Base-by-base conservation (phyloP, 2,888 invertebrate species). In the Chironomus riparius region DNA sequence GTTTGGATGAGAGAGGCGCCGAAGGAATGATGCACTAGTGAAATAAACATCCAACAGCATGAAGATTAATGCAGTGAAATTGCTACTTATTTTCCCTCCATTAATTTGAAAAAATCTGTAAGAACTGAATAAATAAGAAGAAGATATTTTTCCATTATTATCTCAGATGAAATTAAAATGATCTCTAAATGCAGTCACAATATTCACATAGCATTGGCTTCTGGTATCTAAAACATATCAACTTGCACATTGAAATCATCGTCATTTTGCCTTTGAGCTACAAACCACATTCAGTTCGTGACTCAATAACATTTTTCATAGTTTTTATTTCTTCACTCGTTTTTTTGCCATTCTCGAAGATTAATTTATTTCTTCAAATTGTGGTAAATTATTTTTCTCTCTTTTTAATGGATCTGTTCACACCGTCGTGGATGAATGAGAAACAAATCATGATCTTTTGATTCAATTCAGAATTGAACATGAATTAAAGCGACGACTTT, bases 1-100 rank as follows among this genome's bases (percentile, higher is more conserved):
- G 56, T 56, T 18, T 56, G 56, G 18, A 56, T 6, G 18, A 15
- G n/a, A 18, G 5, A 24, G 65, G 24, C 24, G 24, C 65, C 3
- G 3, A 7, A 22, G 22, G 21, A 24, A 65, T 65, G 65, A 24
- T 18, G 21, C 6, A 65, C 13, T 21, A 21, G 62, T 15, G 22
- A 65, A 22, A 56, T 56, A 18, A 56, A 56, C 56, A 56, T 56
- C n/a, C n/a, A 56, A 65, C 24, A 65, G 13, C 18, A 65, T 24
- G n/a, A 24, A 65, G 65, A 65, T 65, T 65, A 65, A 65, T 65
- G 65, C 65, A 65, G 13, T 24, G 65, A 65, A 65, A 65, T 65
- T 65, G 65, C 65, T 65, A 65, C 65, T 65, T 18, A 22, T 65
- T 24, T 24, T 21, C 13, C 5, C 65, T 65, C 3, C 65, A 22